Base-by-base conservation (phyloP, 1,140 invertebrate species). In the Ostrea edulis region DNA sequence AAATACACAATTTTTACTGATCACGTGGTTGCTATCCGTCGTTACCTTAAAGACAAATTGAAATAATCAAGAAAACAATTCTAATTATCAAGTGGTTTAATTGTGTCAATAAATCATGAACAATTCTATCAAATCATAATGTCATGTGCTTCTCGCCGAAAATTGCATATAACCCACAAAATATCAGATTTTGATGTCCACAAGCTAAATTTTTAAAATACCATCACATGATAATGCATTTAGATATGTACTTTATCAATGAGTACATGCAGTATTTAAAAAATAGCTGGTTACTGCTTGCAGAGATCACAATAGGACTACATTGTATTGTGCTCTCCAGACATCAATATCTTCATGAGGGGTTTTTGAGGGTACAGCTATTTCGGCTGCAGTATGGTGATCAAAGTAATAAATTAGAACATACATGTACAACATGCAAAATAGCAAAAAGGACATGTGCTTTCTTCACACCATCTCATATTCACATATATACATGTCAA, bases 121-220 rank as follows among this genome's bases (percentile, higher is more conserved):
- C 58, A 44, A 44, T n/a, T n/a, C 35, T 44, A 77, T 77, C 17
- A 62, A 62, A n/a, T n/a, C n/a, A n/a, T n/a, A n/a, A 3, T 29
- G 25, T 22, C 68, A 35, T 35, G 8, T 29, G 68, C 11, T 77
- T 29, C 11, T 77, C 7, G 4, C 4, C 22, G 29, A 77, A 29
- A 29, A 14, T 35, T 35, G 68, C 68, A 77, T 77, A 29, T 25
- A 77, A 44, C 68, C 68, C 68, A 77, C 68, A 77, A 25, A 35
- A 77, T 14, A 77, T 77, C 68, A 77, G 68, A 77, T 77, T 29
- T 77, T 77, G 68, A 77, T 77, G 68, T 77, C 25, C 68, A 77
- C 68, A 11, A 62, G 12, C 35, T 5, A 20, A 62, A 62, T 62
- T 62, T 62, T n/a, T 2, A 44, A 44, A 44, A 2, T 44, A 44